Base-by-base conservation (phyloP, 2,888 invertebrate genomes). In the Sinopyrophorus schimmeli region DNA sequence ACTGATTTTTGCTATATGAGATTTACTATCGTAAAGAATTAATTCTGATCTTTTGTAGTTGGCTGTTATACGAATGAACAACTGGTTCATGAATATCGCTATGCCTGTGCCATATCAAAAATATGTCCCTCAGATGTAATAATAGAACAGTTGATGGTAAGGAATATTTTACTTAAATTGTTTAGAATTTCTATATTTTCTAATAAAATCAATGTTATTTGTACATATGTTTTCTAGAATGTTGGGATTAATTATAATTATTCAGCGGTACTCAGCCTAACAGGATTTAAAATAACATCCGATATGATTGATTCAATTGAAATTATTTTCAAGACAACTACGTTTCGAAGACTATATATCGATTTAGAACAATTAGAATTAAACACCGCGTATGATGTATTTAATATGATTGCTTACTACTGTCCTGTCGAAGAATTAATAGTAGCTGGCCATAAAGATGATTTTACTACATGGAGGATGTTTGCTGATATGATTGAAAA, bases 291-390 rank as follows among this genome's bases (percentile, higher is more conserved):
- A 47, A 59, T 70, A 41, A 68, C 69, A 9, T 59, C 58, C 44
- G 71, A 71, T 53, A 69, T 70, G 16, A 68, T 69, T 38, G 70
- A 72, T 43, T 70, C 70, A 3, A 47, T 71, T 3, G 72, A 72
- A 51, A 68, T 68, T 44, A 39, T 72, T 26, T 57, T 72, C 16
- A 67, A 67, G 60, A 62, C 70, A 12, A 53, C 64, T n/a, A 71
- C 69, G 57, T 72, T 72, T 51, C 64, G 63, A 35, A 67, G 62
- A 7, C 53, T 71, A 16, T 54, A 61, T 16, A 57, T 72, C 12
- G 58, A 60, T 28, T 64, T 66, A 39, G 66, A 65, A 30, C 64
- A 64, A 54, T 70, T 69, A 37, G 66, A 62, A 10, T 55, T 6
- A 21, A 66, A 67, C 43, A 68, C 68, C 2, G 63, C 68, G 47